These are phyloP conservation scores for Emmelina monodactyla DNA, from an alignment of 2,888 invertebrate genomes.

Conservation along the genomic window DNA sequence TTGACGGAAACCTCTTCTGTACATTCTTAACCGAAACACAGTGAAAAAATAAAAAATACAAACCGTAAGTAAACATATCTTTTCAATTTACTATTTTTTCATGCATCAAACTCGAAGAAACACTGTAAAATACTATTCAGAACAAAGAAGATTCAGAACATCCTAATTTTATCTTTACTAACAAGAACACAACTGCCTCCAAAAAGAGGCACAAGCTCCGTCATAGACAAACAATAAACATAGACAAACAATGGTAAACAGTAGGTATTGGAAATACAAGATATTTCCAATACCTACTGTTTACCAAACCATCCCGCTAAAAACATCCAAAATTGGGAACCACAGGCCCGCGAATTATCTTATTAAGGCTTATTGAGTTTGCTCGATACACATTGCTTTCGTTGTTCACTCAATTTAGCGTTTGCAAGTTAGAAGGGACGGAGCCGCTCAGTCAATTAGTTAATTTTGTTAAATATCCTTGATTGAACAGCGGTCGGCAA, in stretches of 20 bases:
- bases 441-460: slow-evolving; percentile 62
- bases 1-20: not conserved
- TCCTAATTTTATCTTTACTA: too few species aligned
- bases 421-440: slow-evolving; percentile 29
- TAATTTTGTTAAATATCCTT: slow-evolving; percentile 65
- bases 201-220: too few species aligned
- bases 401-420: slow-evolving; percentile 42
- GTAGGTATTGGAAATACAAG: too few species aligned
- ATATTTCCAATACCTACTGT: too few species aligned
- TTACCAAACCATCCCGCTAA: too few species aligned
- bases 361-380: slow-evolving; percentile 45
- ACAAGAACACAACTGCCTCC: too few species aligned
- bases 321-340: slow-evolving; percentile 11
- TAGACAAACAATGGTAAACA: too few species aligned
- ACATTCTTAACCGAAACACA: not conserved
- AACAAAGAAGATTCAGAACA: too few species aligned
- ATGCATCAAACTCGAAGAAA: not conserved
- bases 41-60: too few species aligned
- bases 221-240: not conserved
- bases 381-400: slow-evolving; percentile 39
- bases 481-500: slow-evolving; percentile 64
- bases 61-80: not conserved
- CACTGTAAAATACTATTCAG: too few species aligned
- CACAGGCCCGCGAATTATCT: slow-evolving; percentile 29
- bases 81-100: not conserved